Conservation (phyloP, 2,888 invertebrate species). For the Papilio demoleus region DNA sequence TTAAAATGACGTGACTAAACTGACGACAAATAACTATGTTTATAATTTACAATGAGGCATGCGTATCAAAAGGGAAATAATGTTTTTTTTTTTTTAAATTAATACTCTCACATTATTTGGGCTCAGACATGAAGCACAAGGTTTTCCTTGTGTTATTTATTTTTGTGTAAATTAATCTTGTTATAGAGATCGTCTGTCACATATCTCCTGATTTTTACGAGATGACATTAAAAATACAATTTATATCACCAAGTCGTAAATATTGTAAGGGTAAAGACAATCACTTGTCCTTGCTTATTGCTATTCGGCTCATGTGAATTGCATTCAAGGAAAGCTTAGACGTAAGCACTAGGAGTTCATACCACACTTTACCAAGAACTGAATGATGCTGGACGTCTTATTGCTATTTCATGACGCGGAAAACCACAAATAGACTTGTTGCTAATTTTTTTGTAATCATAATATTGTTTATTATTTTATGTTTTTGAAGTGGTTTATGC, state of each 20-base stretch:
- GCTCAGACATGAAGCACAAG: neutral
- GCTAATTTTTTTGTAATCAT: neutral
- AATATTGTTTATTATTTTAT: neutral
- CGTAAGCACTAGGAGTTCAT: neutral
- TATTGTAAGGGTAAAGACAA: conserved; percentile 12
- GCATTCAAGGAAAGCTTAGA: neutral
- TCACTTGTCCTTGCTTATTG: conserved; percentile 10
- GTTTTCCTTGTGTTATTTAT: neutral
- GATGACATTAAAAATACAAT: conserved; percentile 28
- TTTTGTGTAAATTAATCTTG: neutral
- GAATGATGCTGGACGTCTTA: neutral
- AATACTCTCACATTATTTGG: neutral
- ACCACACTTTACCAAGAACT: neutral
- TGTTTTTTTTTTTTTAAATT: neutral
- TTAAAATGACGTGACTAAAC: neutral
- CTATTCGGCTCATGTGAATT: neutral
- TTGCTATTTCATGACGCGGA: too few species aligned
- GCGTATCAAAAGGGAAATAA: neutral
- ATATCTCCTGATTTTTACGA: conserved; percentile 40
- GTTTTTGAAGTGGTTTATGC: conserved; percentile 54
- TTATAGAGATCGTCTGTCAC: neutral
- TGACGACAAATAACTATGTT: neutral
- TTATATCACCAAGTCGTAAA: conserved; percentile 20
- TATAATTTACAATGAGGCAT: neutral
- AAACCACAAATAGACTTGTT: too few species aligned